Evolutionary conservation across 1,140 invertebrate genomes (phyloP), one percentile per base, ranked within the genome.

Genomic region (Ladona fulva): DNA sequence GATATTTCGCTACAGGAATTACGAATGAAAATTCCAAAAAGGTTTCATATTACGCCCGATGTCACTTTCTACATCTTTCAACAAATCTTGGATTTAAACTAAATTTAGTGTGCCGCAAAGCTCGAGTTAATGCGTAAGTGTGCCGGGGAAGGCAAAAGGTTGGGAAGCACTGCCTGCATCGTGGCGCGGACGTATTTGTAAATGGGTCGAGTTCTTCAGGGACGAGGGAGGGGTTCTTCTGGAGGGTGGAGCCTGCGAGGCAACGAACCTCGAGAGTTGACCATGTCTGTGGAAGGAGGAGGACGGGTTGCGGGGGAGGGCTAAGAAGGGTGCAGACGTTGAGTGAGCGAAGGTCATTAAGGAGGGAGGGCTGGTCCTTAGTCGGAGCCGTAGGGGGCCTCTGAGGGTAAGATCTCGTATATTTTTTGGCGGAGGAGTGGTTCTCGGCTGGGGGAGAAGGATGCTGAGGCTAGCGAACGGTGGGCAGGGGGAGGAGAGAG

Each of bases 341-440:
- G 52, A 66, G 52, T 66, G 52, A 66, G 52, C 52, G 52, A 66
- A 22, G 52, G 52, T 66, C 52, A 66, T 66, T 66, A 66, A 66
- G 52, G 52, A 66, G 52, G 52, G 52, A 66, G 52, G 52, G 52
- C 29, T 6, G 12, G 52, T 66, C 52, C 52, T 66, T 66, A 66
- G 52, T 66, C 5, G 52, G 52, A 22, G 14, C 52, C 52, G 29
- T 37, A 37, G 29, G 29, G 29, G 29, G 29, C 29, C 29, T 37
- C 16, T 3, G 52, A 66, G 52, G 52, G 52, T 66, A 66, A 66
- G 52, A 22, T 66, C 52, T 66, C 52, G 52, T 22, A 66, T 66
- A 66, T 66, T 66, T 66, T 66, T 66, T 66, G 52, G 52, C 12
- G 16, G 52, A 66, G 52, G 52, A 66, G 52, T 16, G 52, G 3